These are phyloP conservation scores for Brachyistius frenatus DNA, from an alignment of 2,113 vertebrate genomes.

Conservation along the genomic window DNA sequence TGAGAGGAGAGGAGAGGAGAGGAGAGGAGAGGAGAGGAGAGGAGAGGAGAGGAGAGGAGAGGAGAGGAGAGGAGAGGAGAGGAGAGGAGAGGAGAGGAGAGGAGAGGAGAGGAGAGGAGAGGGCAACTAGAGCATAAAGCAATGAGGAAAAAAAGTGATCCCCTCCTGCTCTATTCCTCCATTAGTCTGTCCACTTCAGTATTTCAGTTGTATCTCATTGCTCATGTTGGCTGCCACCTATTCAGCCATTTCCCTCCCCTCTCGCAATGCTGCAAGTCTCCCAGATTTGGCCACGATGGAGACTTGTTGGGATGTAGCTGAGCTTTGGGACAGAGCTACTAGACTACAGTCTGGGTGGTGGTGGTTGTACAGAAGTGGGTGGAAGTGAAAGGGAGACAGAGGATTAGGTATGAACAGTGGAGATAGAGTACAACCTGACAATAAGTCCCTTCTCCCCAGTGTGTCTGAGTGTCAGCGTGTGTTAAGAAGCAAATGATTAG, in stretches of 20 bases:
- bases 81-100: conserved; percentile 34
- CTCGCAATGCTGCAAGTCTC: conserved; percentile 27
- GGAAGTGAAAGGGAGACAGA: conserved; percentile 48
- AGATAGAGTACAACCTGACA: conserved; percentile 70
- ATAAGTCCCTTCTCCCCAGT: conserved; percentile 69
- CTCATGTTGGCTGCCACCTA: conserved; percentile 37
- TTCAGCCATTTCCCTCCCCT: conserved; percentile 11
- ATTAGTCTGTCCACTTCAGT: conserved; percentile 41
- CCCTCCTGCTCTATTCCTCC: conserved; percentile 31
- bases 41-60: conserved; percentile 43
- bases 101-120: conserved; percentile 36
- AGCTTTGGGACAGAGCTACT: conserved; percentile 20
- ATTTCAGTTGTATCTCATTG: conserved; percentile 45
- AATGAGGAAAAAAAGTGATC: conserved; percentile 15
- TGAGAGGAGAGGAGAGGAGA: conserved; percentile 47
- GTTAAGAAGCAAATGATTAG: conserved; percentile 67
- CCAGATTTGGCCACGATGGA: conserved; percentile 32
- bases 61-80: conserved; percentile 31
- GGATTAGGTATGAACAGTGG: conserved; percentile 76
- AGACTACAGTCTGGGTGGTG: conserved; percentile 36
- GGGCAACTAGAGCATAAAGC: conserved; percentile 23
- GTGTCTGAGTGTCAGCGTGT: conserved; percentile 58
- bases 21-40: conserved; percentile 31
- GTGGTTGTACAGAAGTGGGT: conserved; percentile 26
- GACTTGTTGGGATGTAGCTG: conserved; percentile 37